Conservation (phyloP, 2,888 invertebrate species). For the Heliconius charithonia region DNA sequence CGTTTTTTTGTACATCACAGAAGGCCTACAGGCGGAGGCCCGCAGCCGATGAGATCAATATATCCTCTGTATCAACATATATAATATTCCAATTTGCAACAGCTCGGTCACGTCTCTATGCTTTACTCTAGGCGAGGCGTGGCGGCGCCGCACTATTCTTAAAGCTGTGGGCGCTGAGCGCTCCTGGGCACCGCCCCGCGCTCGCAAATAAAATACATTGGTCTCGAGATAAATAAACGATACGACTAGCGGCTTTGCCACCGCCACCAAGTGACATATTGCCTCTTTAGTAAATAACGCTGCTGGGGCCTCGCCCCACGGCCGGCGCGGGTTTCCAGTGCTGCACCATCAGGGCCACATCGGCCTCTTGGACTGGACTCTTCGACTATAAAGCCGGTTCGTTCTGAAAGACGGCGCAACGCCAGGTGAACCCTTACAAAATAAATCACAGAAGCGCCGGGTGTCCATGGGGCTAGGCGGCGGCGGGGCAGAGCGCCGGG, state of each 20-base stretch:
- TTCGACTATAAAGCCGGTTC: neutral
- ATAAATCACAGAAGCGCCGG: slow-evolving; percentile 52
- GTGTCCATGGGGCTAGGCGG: slow-evolving; percentile 50
- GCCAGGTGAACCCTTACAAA: slow-evolving; percentile 49
- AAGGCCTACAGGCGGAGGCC: slow-evolving; percentile 66
- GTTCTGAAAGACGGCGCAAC: slow-evolving; percentile 43
- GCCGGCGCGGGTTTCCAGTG: slow-evolving; percentile 48
- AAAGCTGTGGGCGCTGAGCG: slow-evolving; percentile 64
- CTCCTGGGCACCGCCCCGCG: slow-evolving; percentile 57
- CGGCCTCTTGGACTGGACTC: slow-evolving; percentile 6
- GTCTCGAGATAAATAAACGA: slow-evolving; percentile 79
- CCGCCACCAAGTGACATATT: slow-evolving; percentile 64
- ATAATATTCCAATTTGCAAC: slow-evolving; percentile 77
- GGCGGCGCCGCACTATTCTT: slow-evolving; percentile 59
- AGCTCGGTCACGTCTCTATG: slow-evolving; percentile 69
- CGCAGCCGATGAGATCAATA: slow-evolving; percentile 79
- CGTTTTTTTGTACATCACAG: slow-evolving; percentile 83
- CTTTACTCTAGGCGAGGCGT: slow-evolving; percentile 64
- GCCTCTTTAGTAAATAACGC: slow-evolving; percentile 71
- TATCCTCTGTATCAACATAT: slow-evolving; percentile 79
- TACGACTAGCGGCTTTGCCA: slow-evolving; percentile 70
- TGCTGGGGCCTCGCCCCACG: slow-evolving; percentile 55
- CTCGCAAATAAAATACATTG: slow-evolving; percentile 77
- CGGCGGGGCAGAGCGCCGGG: slow-evolving; percentile 55
- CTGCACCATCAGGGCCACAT: slow-evolving; percentile 29